Evolutionary conservation across 2,888 invertebrate species (phyloP).

Genomic region (Philonicus albiceps): DNA sequence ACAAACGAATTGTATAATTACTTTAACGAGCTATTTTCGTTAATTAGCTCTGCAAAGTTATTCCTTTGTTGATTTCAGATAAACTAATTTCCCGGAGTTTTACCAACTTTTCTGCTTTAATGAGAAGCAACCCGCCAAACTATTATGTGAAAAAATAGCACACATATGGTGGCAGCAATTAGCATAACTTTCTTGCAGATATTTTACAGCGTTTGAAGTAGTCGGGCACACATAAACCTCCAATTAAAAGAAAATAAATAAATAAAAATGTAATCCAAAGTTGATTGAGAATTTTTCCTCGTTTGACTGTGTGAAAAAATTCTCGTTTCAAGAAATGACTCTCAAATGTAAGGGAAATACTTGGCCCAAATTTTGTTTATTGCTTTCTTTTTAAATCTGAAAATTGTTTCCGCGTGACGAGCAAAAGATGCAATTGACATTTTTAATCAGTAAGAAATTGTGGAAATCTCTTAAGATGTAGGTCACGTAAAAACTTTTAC

Average conservation of each 20-base stretch:
- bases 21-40: not conserved
- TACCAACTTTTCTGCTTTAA: not conserved
- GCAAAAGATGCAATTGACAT: not conserved
- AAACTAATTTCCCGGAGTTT: not conserved
- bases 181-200: not conserved
- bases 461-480: not conserved
- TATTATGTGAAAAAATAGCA: not conserved
- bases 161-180: not conserved
- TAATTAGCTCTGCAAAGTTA: not conserved
- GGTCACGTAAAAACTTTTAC: not conserved
- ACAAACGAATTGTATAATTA: constrained; percentile 1
- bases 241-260: not conserved
- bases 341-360: not conserved
- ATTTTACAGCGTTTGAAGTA: not conserved
- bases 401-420: not conserved
- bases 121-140: not conserved
- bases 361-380: not conserved
- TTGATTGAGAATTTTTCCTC: not conserved
- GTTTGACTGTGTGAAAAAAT: not conserved
- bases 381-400: not conserved
- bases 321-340: not conserved
- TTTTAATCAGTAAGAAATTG: not conserved
- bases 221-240: not conserved
- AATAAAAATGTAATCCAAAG: not conserved
- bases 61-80: not conserved